Base-by-base conservation (phyloP, 1,140 invertebrate genomes). In the Macrobrachium rosenbergii region DNA sequence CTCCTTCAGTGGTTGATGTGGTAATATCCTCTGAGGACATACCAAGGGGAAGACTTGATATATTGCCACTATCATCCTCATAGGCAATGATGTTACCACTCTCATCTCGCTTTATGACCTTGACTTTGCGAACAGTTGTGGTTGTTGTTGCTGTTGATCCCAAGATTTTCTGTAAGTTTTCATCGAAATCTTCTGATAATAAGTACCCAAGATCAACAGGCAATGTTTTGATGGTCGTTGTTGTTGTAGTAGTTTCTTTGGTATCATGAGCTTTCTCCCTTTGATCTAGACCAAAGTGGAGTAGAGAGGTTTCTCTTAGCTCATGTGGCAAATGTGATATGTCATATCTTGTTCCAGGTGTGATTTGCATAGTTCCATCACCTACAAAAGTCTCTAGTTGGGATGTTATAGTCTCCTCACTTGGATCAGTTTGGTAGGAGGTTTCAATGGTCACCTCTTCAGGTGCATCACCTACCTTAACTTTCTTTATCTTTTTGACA, bases 221-320 rank as follows among this genome's bases (percentile, higher is more conserved):
- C 64, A 79, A 72, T 80, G 81, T 75, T 59, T 28, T 75, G 73
- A 45, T 81, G 17, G 81, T 60, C 23, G 77, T 87, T n/a, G 67
- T 87, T 19, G 77, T 80, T 16, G 73, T 69, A 23, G 77, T 80
- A 62, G 83, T 79, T 28, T 85, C 60, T 72, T 87, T 63, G 72
- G 85, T 82, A 23, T 80, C 77, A 14, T 72, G 64, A 73, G 85
- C 78, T 73, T 37, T 59, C 85, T 87, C 85, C 85, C 85, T 87
- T 87, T 87, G 85, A 58, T 73, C 67, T 17, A 81, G 69, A 58
- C 78, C 85, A 87, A 87, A 87, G 85, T 52, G 85, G 85, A 87
- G 85, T 64, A 87, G 85, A 81, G 85, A 82, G 37, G 14, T 73
- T 60, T 87, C 85, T 76, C 78, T 81, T 28, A 75, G 59, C 23